Conservation (phyloP, 2,113 vertebrate genomes). For the Ranitomeya variabilis region DNA sequence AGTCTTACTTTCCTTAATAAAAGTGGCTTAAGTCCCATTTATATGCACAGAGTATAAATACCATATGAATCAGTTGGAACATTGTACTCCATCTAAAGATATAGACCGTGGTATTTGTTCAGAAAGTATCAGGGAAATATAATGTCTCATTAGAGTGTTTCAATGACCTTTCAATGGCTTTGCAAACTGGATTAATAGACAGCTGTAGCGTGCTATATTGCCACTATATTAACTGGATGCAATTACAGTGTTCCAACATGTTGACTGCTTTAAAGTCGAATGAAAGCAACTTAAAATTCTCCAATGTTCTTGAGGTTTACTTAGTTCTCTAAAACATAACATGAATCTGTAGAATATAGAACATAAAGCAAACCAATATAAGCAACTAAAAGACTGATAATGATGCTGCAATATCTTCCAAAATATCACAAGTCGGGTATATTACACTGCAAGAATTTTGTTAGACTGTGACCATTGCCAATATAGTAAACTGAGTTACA, state of each 20-base stretch:
- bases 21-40: slow-evolving; percentile 27
- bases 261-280: slow-evolving; percentile 26
- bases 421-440: neutral
- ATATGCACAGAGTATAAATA: slow-evolving; percentile 10
- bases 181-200: slow-evolving; percentile 43
- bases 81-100: slow-evolving; percentile 22
- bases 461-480: neutral
- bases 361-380: neutral
- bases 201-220: slow-evolving; percentile 25
- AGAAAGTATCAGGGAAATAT: slow-evolving; percentile 24
- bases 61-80: slow-evolving; percentile 11
- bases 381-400: neutral
- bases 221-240: slow-evolving; percentile 18
- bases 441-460: neutral
- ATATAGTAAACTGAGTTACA: neutral
- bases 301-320: neutral
- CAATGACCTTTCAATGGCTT: slow-evolving; percentile 30
- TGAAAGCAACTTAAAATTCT: slow-evolving; percentile 6
- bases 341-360: neutral
- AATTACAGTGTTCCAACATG: slow-evolving; percentile 26
- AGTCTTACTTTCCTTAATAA: slow-evolving; percentile 19
- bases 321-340: neutral
- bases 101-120: slow-evolving; percentile 19
- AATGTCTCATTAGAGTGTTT: slow-evolving; percentile 30
- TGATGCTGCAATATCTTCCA: neutral